Evolutionary conservation across 1,140 invertebrate species (phyloP).

Genomic region (Monomorium pharaonis): DNA sequence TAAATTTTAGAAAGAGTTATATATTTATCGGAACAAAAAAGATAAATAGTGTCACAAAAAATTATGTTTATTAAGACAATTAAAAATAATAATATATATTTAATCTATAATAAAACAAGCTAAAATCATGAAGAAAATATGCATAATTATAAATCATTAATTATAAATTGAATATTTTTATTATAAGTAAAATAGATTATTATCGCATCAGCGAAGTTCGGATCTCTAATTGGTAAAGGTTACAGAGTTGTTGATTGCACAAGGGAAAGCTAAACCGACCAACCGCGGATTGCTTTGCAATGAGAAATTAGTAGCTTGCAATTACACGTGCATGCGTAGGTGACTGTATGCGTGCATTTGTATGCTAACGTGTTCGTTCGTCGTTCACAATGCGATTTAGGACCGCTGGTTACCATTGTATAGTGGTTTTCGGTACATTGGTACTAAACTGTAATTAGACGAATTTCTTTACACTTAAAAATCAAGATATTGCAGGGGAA

Average conservation of each 20-base stretch:
- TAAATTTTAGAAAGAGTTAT: background rate
- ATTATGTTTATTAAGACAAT: background rate
- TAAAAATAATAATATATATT: background rate
- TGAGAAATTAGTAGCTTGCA: conserved; percentile 56
- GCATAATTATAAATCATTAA: background rate
- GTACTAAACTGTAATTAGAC: background rate
- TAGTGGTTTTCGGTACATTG: background rate
- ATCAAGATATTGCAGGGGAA: background rate
- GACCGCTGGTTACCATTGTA: conserved; percentile 22
- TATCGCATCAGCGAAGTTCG: conserved; percentile 15
- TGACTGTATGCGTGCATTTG: conserved; percentile 9
- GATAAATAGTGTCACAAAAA: background rate
- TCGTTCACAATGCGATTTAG: conserved; percentile 56
- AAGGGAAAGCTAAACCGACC: conserved; percentile 42
- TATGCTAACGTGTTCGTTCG: background rate
- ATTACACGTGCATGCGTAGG: conserved; percentile 10
- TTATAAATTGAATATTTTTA: conserved; percentile 18
- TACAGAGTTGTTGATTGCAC: conserved; percentile 45
- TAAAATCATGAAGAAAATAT: background rate
- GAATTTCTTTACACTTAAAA: background rate
- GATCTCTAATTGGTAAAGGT: conserved; percentile 18
- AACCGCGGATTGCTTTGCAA: conserved; percentile 49
- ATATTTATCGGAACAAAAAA: background rate
- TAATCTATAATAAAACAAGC: background rate
- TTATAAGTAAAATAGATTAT: conserved; percentile 26